Percentiles rank a stretch among this genome's conserved stretches.
Conservation (phyloP, 2,888 invertebrate species). For the Polietes domitor region DNA sequence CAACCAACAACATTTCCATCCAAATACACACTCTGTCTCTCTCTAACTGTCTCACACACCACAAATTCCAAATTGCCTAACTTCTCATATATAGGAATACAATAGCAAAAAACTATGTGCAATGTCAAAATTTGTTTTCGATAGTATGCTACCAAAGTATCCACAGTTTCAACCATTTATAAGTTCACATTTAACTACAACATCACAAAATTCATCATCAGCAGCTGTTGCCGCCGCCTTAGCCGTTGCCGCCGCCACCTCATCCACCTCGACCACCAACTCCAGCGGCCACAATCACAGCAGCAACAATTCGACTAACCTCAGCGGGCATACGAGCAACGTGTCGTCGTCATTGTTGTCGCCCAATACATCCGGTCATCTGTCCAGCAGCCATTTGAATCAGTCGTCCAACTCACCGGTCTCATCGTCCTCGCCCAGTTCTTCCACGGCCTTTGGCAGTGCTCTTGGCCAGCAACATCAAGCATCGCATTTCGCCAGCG, state of each 20-base stretch:
- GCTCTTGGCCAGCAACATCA: slow-evolving; percentile 71
- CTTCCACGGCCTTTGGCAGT: slow-evolving; percentile 72
- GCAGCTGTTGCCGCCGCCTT: slow-evolving; percentile 86
- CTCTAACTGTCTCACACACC: slow-evolving; percentile 49
- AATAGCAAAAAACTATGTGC: slow-evolving; percentile 82
- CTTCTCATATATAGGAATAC: slow-evolving; percentile 36
- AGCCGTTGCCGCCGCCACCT: slow-evolving; percentile 78
- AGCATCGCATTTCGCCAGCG: slow-evolving; percentile 65
- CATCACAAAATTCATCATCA: slow-evolving; percentile 84
- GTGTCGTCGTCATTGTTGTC: slow-evolving; percentile 73
- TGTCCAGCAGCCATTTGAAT: slow-evolving; percentile 73
- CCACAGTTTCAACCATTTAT: slow-evolving; percentile 86
- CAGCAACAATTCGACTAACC: slow-evolving; percentile 61
- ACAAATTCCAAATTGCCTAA: slow-evolving; percentile 20
- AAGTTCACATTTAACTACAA: slow-evolving; percentile 81
- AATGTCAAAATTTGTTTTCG: slow-evolving; percentile 99
- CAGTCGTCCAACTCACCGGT: slow-evolving; percentile 79
- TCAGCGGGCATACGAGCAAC: slow-evolving; percentile 43
- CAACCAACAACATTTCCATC: slow-evolving; percentile 43
- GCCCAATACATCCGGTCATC: slow-evolving; percentile 68
- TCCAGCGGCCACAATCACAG: slow-evolving; percentile 72
- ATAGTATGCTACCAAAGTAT: slow-evolving; percentile 98
- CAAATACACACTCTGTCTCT: slow-evolving; percentile 35
- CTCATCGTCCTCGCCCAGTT: slow-evolving; percentile 79
- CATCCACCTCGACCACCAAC: slow-evolving; percentile 74